Base-by-base conservation (phyloP, 2,113 vertebrate species). In the Phylloscopus trochilus region DNA sequence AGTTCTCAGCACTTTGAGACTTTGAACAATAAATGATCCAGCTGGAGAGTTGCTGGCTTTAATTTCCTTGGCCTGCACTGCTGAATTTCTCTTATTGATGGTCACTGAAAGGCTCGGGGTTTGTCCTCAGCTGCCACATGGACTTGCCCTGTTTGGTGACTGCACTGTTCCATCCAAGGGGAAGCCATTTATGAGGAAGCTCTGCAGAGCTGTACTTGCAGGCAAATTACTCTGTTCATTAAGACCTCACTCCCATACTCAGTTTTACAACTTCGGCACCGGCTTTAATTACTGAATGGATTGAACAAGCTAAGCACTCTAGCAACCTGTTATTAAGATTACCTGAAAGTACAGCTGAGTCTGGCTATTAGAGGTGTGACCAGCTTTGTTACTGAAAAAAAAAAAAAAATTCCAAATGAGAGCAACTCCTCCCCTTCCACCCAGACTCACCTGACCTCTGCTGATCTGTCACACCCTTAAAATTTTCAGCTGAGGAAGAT, bases 291-390 rank as follows among this genome's bases (percentile, higher is more conserved):
- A 93, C 72, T 60, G 76, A 92, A 81, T 30, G 60, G 19, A 72
- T 22, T 76, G 74, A 95, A 96, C 84, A 76, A 96, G 58, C 79
- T 74, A 93, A 96, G 90, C 88, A 75, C 24, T 92, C 68, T 8
- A 83, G 76, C 58, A 92, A 74, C 75, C 94, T 93, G 1, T 86
- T 74, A 96, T 96, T 97, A 95, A 90, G 49, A 64, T 24, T 84
- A 82, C 81, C 75, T 74, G 92, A 83, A 93, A 89, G 55, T 94
- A 91, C 55, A 70, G 39, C 24, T 72, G 52, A 94, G 90, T 83
- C 41, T 73, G 75, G 79, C 63, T 90, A 56, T 86, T 90, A 96
- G 85, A 94, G 79, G 68, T 63, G 75, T 87, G 80, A 64, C 60
- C 60, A 90, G 31, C 41, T 64, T 63, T 33, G 64, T 37, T 64